Conservation (phyloP, 2,113 vertebrate species). For the Cyprinus carpio region DNA sequence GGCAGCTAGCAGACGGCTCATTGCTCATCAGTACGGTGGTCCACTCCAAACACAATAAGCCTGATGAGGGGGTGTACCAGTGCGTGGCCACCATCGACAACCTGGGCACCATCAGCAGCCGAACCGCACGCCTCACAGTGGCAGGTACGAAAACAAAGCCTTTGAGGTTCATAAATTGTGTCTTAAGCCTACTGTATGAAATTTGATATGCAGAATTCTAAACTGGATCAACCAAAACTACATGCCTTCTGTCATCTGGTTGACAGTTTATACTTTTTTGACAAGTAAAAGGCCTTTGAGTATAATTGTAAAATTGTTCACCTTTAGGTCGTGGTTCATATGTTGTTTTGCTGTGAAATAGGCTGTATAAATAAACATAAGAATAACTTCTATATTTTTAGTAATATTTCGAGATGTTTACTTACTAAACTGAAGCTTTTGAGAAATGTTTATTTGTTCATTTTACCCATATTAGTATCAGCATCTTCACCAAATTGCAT, state of each 20-base stretch:
- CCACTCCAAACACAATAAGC: conserved; percentile 95
- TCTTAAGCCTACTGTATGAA: neutral
- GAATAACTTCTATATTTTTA: too few species aligned
- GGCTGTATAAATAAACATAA: too few species aligned
- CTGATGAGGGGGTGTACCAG: conserved; percentile 94
- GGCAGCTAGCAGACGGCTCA: conserved; percentile 87
- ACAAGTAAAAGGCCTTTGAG: neutral
- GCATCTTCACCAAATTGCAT: neutral
- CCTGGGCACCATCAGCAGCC: conserved; percentile 92
- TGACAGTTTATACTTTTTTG: neutral
- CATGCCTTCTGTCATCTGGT: neutral
- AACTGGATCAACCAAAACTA: neutral
- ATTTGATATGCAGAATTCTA: neutral
- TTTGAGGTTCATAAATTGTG: neutral
- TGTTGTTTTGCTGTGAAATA: neutral
- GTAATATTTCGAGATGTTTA: neutral
- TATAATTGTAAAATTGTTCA: neutral
- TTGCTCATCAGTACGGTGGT: conserved; percentile 86
- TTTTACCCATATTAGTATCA: neutral
- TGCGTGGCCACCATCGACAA: conserved; percentile 93
- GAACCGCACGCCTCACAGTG: conserved; percentile 87
- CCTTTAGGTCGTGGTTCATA: neutral
- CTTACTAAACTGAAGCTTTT: neutral
- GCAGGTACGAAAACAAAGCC: conserved; percentile 77
- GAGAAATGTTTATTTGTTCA: too few species aligned